phyloP scores from a whole-genome alignment of 2,888 invertebrate species.

The Eupelmus urozonus region DNA sequence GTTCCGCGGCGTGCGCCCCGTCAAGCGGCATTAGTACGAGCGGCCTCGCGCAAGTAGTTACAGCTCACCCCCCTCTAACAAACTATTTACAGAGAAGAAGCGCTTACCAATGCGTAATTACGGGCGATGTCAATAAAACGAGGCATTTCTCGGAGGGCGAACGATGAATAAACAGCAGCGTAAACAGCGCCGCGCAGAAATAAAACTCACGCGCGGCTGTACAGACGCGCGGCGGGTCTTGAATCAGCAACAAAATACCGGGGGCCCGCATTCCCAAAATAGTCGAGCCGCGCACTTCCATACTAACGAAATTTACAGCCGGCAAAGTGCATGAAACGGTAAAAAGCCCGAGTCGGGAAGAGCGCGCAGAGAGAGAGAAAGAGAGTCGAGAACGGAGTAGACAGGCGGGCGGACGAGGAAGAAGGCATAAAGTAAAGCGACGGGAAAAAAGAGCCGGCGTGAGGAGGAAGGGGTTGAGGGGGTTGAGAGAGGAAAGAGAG shows the following conservation, averaged over 20 bases:
- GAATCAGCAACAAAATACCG: no score
- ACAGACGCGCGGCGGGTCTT: no score
- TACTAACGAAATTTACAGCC: conserved; percentile 12
- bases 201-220: no score
- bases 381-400: conserved; percentile 31
- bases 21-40: neutral
- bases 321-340: conserved; percentile 20
- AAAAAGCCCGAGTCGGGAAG: neutral
- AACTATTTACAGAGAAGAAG: no score
- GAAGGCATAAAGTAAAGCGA: conserved; percentile 24
- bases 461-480: neutral
- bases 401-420: no score
- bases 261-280: no score
- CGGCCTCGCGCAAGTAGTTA: neutral
- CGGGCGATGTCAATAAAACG: no score
- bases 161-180: no score
- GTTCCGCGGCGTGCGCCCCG: neutral
- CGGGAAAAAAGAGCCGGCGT: neutral
- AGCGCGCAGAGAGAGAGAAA: neutral
- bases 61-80: neutral
- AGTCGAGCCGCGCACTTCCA: neutral
- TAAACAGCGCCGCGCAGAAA: no score
- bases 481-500: neutral
- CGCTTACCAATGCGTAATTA: no score
- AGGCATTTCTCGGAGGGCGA: no score